phyloP scores from a whole-genome alignment of 1,140 invertebrate species.

The Neodiprion lecontei region DNA sequence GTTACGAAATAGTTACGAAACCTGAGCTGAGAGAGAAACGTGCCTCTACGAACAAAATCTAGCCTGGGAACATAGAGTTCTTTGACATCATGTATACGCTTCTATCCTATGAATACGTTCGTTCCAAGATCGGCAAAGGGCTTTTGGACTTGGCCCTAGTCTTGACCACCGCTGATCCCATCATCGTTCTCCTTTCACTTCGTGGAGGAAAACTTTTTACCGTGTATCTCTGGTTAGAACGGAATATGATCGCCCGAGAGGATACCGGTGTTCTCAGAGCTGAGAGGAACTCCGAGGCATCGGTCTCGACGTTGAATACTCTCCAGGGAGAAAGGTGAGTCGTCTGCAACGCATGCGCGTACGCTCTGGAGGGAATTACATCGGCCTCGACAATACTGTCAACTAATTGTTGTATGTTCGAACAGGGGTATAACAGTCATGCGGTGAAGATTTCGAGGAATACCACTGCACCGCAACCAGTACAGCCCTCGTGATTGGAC shows the following conservation, averaged over 20 bases:
- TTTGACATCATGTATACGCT: background rate
- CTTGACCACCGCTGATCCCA: background rate
- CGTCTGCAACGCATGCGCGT: background rate
- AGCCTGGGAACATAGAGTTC: constrained; percentile 2
- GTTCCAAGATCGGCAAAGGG: background rate
- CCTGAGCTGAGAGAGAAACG: background rate
- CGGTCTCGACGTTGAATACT: background rate
- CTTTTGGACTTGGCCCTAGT: background rate
- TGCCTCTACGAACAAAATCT: background rate
- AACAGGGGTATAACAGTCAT: background rate
- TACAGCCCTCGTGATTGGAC: background rate
- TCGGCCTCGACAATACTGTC: background rate
- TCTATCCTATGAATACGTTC: no score
- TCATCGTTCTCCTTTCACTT: background rate
- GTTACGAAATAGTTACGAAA: constrained; percentile 1
- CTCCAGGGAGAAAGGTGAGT: background rate
- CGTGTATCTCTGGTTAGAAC: constrained; percentile 1
- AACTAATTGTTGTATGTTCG: background rate
- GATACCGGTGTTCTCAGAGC: background rate
- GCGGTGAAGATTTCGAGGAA: background rate
- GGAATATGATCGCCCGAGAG: background rate
- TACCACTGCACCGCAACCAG: background rate
- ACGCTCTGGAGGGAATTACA: background rate
- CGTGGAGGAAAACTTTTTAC: background rate
- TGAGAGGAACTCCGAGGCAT: background rate